Percentiles rank a stretch among this genome's conserved stretches.
phyloP scores from a whole-genome alignment of 2,113 vertebrate genomes.

The Cottus gobio region DNA sequence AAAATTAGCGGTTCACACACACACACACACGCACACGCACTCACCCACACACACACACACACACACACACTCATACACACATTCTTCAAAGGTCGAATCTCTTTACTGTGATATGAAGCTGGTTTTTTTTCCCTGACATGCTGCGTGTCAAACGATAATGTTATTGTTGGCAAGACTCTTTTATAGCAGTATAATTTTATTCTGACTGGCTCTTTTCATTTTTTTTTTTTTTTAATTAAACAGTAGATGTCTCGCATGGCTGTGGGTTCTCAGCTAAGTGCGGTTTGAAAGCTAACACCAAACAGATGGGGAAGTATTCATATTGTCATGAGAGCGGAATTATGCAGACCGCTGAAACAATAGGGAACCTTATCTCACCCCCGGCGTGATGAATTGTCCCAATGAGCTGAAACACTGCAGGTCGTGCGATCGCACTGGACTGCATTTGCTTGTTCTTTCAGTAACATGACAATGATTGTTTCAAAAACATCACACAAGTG shows the following conservation, averaged over 20 bases:
- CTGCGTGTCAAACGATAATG: constrained; percentile 83
- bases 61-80: constrained; percentile 32
- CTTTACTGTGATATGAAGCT: constrained; percentile 77
- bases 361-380: constrained; percentile 51
- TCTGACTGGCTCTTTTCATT: constrained; percentile 65
- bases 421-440: constrained; percentile 16
- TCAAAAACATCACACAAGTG: constrained; percentile 41
- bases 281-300: constrained; percentile 77
- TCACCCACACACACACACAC: constrained; percentile 37
- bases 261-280: constrained; percentile 78
- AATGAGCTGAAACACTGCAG: constrained; percentile 32
- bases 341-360: constrained; percentile 62
- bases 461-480: constrained; percentile 15
- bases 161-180: constrained; percentile 82
- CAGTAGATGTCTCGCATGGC: constrained; percentile 72
- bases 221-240: constrained; percentile 75
- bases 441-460: constrained; percentile 24
- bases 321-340: constrained; percentile 69
- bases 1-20: constrained; percentile 76
- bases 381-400: constrained; percentile 57
- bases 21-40: constrained; percentile 45
- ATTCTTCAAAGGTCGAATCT: constrained; percentile 79
- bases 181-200: constrained; percentile 78
- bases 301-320: constrained; percentile 80
- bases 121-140: constrained; percentile 55